Evolutionary conservation across 1,140 invertebrate species (phyloP).

Genomic region (Pseudoatta argentina): DNA sequence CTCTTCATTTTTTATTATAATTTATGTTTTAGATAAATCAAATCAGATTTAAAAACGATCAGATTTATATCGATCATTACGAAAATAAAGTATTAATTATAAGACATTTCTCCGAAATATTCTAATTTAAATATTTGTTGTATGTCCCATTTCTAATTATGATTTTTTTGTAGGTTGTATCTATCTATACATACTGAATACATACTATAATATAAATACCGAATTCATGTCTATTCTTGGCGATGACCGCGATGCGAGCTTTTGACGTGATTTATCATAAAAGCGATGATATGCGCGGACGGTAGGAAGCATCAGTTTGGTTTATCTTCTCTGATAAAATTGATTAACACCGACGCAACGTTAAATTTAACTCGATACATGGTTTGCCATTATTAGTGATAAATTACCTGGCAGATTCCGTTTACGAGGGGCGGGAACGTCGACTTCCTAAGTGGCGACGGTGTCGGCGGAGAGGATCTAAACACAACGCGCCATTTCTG

Average conservation of each 20-base stretch:
- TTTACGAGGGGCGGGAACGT: conserved; percentile 57
- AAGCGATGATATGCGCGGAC: conserved; percentile 70
- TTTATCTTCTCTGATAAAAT: conserved; percentile 83
- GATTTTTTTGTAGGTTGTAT: neutral
- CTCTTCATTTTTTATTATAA: neutral
- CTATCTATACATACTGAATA: too few species aligned
- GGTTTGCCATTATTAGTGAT: conserved; percentile 80
- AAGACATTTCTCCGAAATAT: neutral
- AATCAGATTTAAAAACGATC: neutral
- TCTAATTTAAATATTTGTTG: neutral
- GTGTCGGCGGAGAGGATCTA: conserved; percentile 17
- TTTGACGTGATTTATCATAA: conserved; percentile 75
- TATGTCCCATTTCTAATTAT: neutral
- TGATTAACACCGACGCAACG: conserved; percentile 80
- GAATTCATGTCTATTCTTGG: conserved; percentile 51
- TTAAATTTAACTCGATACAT: conserved; percentile 80
- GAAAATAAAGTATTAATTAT: neutral
- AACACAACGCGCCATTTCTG: conserved; percentile 29
- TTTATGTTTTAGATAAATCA: neutral
- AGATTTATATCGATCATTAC: neutral
- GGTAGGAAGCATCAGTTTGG: conserved; percentile 80
- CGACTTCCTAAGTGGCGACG: conserved; percentile 62
- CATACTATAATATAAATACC: neutral
- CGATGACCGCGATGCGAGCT: conserved; percentile 37
- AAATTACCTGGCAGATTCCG: conserved; percentile 72